Evolutionary conservation across 2,113 vertebrate genomes (phyloP), one percentile per base, ranked within the genome.

Genomic region (Tachycineta bicolor): DNA sequence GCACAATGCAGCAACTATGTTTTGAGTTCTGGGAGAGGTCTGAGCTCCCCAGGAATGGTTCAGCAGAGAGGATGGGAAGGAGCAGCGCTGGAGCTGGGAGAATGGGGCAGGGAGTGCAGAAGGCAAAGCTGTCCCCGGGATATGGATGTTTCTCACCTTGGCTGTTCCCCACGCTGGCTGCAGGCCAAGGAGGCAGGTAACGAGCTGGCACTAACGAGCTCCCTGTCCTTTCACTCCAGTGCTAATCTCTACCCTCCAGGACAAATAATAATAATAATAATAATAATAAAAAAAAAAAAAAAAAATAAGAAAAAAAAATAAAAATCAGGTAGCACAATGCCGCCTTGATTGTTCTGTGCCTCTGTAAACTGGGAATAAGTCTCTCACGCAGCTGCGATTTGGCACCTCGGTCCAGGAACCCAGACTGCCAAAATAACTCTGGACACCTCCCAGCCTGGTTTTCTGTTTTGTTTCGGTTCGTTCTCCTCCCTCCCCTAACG

Each of bases 371-470:
- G 90, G 92, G 93, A 95, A 80, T 76, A 88, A 93, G 82, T 52
- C 90, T 79, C 88, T 67, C 46, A 53, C 3, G 5, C 89, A 96
- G 63, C 86, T 92, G 76, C 8, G 84, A 95, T 94, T 94, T 95
- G 96, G 95, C 95, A 95, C 43, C 75, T 55, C 31, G 1, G n/a
- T 31, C 71, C 77, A 68, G 81, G 34, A 89, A 13, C 49, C 62
- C 70, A 59, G 88, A 29, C 95, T 96, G 96, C 96, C 97, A 96
- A 80, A 97, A 92, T 59, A 76, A 84, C 93, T 77, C 92, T 96
- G 96, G 94, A 88, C 87, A 82, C 88, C 75, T 97, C 95, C 97
- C 97, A 96, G 55, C 56, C 83, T 47, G 67, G 59, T 53, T 93
- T 81, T 71, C 59, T 39, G 17, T 88, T 93, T 96, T 94, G 94